Evolutionary conservation across 2,113 vertebrate species (phyloP).

Genomic region (Mus spicilegus): DNA sequence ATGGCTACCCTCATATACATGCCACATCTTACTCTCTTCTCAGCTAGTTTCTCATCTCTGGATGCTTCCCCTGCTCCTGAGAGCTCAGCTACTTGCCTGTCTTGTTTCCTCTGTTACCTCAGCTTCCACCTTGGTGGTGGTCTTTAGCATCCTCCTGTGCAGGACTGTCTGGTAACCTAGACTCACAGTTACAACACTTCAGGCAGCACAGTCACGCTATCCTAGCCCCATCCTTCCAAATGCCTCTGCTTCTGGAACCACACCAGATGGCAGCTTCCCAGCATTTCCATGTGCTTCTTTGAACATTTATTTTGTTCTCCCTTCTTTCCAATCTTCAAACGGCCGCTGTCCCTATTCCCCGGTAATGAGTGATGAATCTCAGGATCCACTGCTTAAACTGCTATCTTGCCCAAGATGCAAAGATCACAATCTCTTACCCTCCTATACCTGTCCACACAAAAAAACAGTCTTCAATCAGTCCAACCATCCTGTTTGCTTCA

Average conservation of each 20-base stretch:
- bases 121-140: neutral
- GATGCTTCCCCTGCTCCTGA: neutral
- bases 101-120: neutral
- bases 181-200: neutral
- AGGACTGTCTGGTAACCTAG: neutral
- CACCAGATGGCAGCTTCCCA: neutral
- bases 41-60: neutral
- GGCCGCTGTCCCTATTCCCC: neutral
- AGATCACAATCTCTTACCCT: constrained; percentile 9
- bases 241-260: neutral
- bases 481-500: neutral
- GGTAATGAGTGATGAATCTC: neutral
- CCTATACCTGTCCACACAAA: constrained; percentile 11
- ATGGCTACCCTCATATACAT: neutral
- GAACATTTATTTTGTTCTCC: neutral
- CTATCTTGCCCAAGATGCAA: neutral
- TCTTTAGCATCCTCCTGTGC: neutral
- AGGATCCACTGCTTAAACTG: neutral
- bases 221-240: neutral
- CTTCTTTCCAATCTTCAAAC: neutral
- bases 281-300: neutral
- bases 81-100: neutral
- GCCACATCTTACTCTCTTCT: neutral
- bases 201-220: rapidly evolving
- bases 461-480: neutral